These are phyloP conservation scores for Cyprinus carpio DNA, from an alignment of 2,113 vertebrate genomes.

Conservation along the genomic window DNA sequence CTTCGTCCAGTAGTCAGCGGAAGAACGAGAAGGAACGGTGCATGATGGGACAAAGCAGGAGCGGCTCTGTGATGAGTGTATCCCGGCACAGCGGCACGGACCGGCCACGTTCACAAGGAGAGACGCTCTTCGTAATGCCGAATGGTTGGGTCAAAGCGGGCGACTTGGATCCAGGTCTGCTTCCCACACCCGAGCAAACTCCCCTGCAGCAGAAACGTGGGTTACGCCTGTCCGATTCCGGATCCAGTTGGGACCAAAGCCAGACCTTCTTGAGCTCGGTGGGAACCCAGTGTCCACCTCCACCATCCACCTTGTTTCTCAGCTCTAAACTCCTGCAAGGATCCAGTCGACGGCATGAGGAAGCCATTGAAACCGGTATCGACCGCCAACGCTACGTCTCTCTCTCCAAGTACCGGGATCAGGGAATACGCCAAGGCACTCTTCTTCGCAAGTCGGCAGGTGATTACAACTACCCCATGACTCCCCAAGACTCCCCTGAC, in stretches of 20 bases:
- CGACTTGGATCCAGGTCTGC: constrained; percentile 87
- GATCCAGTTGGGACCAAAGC: constrained; percentile 87
- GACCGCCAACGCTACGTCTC: constrained; percentile 79
- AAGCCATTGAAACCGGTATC: constrained; percentile 56
- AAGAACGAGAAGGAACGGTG: constrained; percentile 83
- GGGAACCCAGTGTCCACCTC: constrained; percentile 70
- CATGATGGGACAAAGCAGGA: constrained; percentile 82
- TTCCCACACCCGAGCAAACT: constrained; percentile 95
- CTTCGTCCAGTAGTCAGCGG: constrained; percentile 79
- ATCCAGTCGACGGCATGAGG: constrained; percentile 64
- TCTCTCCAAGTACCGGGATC: constrained; percentile 74
- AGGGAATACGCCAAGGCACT: constrained; percentile 69
- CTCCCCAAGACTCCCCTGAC: constrained; percentile 86
- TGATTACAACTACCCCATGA: constrained; percentile 83
- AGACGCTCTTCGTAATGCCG: constrained; percentile 89
- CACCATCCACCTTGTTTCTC: constrained; percentile 72
- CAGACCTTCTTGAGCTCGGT: constrained; percentile 82
- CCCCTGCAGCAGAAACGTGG: constrained; percentile 90
- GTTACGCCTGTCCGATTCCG: constrained; percentile 79
- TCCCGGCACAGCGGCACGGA: constrained; percentile 80
- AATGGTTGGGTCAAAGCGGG: constrained; percentile 89
- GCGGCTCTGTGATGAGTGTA: constrained; percentile 91
- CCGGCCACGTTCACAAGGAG: constrained; percentile 72
- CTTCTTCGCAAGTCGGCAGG: constrained; percentile 79
- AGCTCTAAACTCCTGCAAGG: constrained; percentile 79